These are phyloP conservation scores for Podabrus alpinus DNA, from an alignment of 2,888 invertebrate species.

Conservation along the genomic window DNA sequence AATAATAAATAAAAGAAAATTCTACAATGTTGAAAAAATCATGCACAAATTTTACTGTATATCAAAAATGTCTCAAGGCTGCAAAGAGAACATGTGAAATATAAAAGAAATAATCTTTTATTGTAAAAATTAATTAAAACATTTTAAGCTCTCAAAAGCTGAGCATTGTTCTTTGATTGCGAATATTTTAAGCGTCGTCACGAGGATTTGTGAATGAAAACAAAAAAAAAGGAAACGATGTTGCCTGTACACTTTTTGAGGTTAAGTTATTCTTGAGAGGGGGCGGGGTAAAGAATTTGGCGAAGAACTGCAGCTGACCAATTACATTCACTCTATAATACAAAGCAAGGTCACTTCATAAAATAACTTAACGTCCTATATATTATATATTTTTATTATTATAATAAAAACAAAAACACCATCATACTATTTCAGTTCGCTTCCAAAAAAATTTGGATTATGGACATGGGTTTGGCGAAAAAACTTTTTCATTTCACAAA, in stretches of 20 bases:
- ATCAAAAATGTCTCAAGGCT: constrained; percentile 39
- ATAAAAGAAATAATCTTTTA: constrained; percentile 25
- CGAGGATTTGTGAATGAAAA: constrained; percentile 14
- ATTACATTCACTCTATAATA: constrained; percentile 57
- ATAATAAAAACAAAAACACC: constrained; percentile 51
- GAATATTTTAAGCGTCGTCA: constrained; percentile 37
- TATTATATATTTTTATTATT: constrained; percentile 46
- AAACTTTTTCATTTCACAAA: constrained; percentile 1
- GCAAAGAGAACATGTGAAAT: constrained; percentile 38
- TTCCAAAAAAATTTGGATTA: constrained; percentile 18
- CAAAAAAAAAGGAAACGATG: constrained; percentile 40
- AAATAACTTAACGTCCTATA: constrained; percentile 63
- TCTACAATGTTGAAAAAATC: constrained; percentile 19
- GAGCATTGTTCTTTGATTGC: constrained; percentile 31
- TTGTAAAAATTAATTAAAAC: constrained; percentile 11
- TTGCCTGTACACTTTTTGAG: constrained; percentile 45
- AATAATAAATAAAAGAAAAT: constrained; percentile 25
- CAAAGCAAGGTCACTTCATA: constrained; percentile 67
- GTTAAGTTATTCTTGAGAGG: background rate
- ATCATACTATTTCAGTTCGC: constrained; percentile 44
- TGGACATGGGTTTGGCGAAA: background rate
- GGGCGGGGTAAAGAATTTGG: background rate
- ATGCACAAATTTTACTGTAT: constrained; percentile 12
- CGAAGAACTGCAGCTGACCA: constrained; percentile 42
- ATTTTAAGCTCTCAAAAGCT: constrained; percentile 14